Evolutionary conservation across 1,140 invertebrate species (phyloP), one percentile per base, ranked within the genome.

Genomic region (Onthophagus taurus): DNA sequence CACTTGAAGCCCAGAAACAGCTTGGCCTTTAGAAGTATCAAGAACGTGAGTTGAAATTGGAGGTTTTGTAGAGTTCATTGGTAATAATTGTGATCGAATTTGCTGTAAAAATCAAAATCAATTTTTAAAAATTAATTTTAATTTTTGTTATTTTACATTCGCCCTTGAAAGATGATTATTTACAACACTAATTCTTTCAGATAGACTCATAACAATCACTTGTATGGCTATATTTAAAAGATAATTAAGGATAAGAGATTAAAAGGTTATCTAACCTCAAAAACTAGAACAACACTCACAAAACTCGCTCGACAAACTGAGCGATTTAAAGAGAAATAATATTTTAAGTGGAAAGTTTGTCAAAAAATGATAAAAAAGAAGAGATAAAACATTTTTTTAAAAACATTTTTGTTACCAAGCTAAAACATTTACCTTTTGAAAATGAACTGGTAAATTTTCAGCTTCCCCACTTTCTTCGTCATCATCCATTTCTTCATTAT

Each of bases 11-110:
- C 75, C 76, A 19, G 57, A 53, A 1, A 77, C 73, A 2, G 81
- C 79, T 33, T 59, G 52, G n/a, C 82, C 82, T 20, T 71, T 75
- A 1, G 75, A 73, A 0, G 70, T 80, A 49, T 85, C 81, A 14
- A 81, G 58, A 1, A 83, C 77, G 51, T 83, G 76, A 1, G 80
- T 81, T 1, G 77, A 78, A 35, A 65, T 63, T 24, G 58, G 55
- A 2, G 56, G 43, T 41, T 48, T 52, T 18, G 24, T n/a, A 8
- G 20, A 6, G 23, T 23, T 17, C 44, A 45, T 38, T 38, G 44
- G 24, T 37, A 19, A 5, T n/a, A 43, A 43, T 36, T 42, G 45
- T 4, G 24, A 36, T 42, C 17, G 19, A 16, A 31, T 41, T 41
- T 41, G 23, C 38, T 41, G 14, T 26, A 41, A 41, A 12, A 41